Evolutionary conservation across 2,797 vertebrate species (phyloP).

Genomic region (Sciurus carolinensis): DNA sequence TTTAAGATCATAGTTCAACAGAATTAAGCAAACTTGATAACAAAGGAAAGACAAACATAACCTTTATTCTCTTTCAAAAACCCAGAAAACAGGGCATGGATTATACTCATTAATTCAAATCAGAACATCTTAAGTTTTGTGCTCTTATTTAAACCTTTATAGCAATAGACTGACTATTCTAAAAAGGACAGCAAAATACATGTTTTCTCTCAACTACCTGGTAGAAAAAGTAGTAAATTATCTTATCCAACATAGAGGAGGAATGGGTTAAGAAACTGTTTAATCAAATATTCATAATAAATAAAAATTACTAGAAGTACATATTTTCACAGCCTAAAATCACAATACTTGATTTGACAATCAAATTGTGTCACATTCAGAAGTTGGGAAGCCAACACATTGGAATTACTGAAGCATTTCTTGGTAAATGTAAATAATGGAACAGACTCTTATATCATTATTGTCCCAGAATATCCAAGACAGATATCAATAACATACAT

Average conservation of each 20-base stretch:
- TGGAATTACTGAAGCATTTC: neutral
- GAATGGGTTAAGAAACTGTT: neutral
- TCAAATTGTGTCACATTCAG: constrained; percentile 28
- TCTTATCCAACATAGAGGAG: neutral
- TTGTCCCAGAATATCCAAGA: neutral
- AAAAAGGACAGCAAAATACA: constrained; percentile 57
- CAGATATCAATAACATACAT: neutral
- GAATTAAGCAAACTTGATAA: constrained; percentile 67
- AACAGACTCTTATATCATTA: constrained; percentile 6
- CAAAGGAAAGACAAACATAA: constrained; percentile 81
- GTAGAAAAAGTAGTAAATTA: neutral
- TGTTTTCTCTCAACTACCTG: neutral
- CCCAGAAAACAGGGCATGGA: constrained; percentile 9
- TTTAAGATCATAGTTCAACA: constrained; percentile 85
- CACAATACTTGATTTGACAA: neutral
- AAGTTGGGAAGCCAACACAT: neutral
- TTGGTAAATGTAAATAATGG: constrained; percentile 23
- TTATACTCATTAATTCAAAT: constrained; percentile 43
- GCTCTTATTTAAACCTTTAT: constrained; percentile 60
- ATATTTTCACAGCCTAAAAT: constrained; percentile 55
- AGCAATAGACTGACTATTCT: constrained; percentile 25
- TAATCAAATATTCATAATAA: constrained; percentile 58
- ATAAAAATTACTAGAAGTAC: constrained; percentile 59
- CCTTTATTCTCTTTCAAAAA: constrained; percentile 81
- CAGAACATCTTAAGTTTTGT: constrained; percentile 52